Evolutionary conservation across 2,888 invertebrate species (phyloP).

Genomic region (Zhuqinia jingwanae): DNA sequence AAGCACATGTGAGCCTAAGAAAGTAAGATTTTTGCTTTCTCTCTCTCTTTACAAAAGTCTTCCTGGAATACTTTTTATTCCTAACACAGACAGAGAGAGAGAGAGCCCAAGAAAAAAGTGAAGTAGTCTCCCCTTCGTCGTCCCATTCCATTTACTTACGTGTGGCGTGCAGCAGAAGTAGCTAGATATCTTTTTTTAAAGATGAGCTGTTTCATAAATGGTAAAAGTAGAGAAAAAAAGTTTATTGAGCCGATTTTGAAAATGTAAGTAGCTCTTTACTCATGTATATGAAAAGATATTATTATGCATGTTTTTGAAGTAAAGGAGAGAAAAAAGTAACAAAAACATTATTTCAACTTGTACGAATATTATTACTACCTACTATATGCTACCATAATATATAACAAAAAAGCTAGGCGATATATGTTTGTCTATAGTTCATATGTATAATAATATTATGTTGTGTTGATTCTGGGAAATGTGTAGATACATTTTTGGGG

Average conservation of each 20-base stretch:
- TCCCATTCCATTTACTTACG: not conserved
- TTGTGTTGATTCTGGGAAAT: not conserved
- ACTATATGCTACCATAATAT: not conserved
- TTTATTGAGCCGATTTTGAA: slow-evolving; percentile 56
- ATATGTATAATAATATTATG: not conserved
- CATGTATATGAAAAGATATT: slow-evolving; percentile 41
- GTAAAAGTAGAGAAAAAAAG: slow-evolving; percentile 36
- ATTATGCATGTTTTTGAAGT: slow-evolving; percentile 63
- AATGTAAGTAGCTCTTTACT: slow-evolving; percentile 54
- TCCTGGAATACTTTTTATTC: slow-evolving; percentile 45
- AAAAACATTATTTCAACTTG: slow-evolving; percentile 52
- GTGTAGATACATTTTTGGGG: slow-evolving; percentile 53
- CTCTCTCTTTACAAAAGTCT: slow-evolving; percentile 19
- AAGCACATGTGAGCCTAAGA: slow-evolving; percentile 39
- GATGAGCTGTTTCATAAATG: not conserved
- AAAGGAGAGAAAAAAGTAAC: slow-evolving; percentile 39
- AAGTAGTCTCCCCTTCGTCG: not conserved
- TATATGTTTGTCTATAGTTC: too few relatives aligned
- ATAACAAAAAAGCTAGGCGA: too few relatives aligned
- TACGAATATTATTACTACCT: slow-evolving; percentile 44
- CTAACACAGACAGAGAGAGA: slow-evolving; percentile 19
- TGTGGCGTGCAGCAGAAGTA: not conserved
- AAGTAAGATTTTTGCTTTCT: slow-evolving; percentile 16
- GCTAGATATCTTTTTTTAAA: not conserved
- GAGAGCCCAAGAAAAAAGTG: not conserved